Base-by-base conservation (phyloP, 2,113 vertebrate genomes). In the Macrotus californicus region DNA sequence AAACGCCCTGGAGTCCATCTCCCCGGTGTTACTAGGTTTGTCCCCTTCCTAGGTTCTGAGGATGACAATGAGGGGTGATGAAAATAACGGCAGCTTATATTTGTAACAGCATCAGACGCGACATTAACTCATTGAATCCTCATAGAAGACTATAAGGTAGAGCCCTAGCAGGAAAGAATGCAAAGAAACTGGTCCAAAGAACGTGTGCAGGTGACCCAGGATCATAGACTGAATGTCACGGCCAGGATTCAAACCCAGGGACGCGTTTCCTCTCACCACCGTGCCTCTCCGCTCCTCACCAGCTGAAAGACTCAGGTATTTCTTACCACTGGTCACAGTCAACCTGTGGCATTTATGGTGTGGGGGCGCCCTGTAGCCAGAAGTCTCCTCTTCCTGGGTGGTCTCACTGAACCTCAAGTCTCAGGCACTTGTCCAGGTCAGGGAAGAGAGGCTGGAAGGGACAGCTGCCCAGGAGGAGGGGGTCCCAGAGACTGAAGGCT, bases 291-390 rank as follows among this genome's bases (percentile, higher is more conserved):
- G 46, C 14, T 0, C 22, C 19, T 69, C 24, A 22, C 22, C 77
- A 9, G 6, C 21, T 8, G 19, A 50, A 39, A n/a, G 59, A 22
- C 24, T 4, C 29, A 16, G 43, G 14, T 43, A 19, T 69, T 61
- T 76, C 69, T 69, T 29, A 70, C 0, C 24, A 56, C 50, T 48
- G 16, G 0, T 43, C 22, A 5, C 3, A 56, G 54, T 39, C 11
- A 7, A 18, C 31, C 34, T 81, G 66, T 83, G 43, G 29, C 66
- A 48, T 46, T 84, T 14, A 61, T 5, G 39, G 70, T 16, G 14
- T 0, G 0, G 6, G 7, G 52, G 1, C 16, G 8, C 29, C n/a
- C 34, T 77, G 50, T n/a, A n/a, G 31, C 24, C 22, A 61, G n/a
- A 21, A n/a, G 12, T 66, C 52, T 39, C 43, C 39, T 46, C 76